Base-by-base conservation (phyloP, 2,113 vertebrate genomes). In the Forbesichthys papilliferus region DNA sequence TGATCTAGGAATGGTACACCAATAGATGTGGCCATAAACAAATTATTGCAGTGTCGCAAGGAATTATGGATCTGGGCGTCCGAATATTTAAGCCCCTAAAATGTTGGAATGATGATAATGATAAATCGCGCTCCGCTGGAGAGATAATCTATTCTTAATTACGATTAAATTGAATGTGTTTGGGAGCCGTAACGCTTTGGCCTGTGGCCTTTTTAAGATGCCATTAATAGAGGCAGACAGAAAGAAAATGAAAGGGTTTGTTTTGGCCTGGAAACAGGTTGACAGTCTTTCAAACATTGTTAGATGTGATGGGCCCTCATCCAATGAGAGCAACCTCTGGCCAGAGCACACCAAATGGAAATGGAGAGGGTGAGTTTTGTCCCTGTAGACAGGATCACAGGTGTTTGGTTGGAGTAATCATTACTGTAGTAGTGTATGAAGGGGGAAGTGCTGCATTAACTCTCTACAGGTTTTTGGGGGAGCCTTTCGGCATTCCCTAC, bases 131-230 rank as follows among this genome's bases (percentile, higher is more conserved):
- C 68, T 66, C 56, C 52, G 48, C 48, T 64, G 71, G 79, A 85
- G 74, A 81, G 84, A 90, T 88, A 91, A 91, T 87, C 87, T 85
- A 85, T 89, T 89, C 88, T 87, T 90, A 91, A 91, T 92, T 86
- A 91, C 80, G 62, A 83, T 79, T 57, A 84, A 82, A 87, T 77
- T 84, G 74, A 86, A 90, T 82, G 84, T 88, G 83, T 90, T 87
- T 81, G 56, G 54, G 66, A 80, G 79, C 77, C 76, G 81, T 77
- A 66, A 68, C 72, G 74, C 18, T 16, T 81, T 14, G 81, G 69
- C 81, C 83, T 1, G n/a, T 82, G 82, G 73, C 74, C 76, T 75
- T 67, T 70, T 65, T 83, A 81, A 81, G 78, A 85, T 66, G 68
- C 66, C 66, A 75, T 86, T 82, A 84, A 84, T 75, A 79, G 73